Percentiles rank a stretch among this genome's conserved stretches.
These are phyloP conservation scores for Ceratina australensis DNA, from an alignment of 1,140 invertebrate genomes.

Conservation along the genomic window DNA sequence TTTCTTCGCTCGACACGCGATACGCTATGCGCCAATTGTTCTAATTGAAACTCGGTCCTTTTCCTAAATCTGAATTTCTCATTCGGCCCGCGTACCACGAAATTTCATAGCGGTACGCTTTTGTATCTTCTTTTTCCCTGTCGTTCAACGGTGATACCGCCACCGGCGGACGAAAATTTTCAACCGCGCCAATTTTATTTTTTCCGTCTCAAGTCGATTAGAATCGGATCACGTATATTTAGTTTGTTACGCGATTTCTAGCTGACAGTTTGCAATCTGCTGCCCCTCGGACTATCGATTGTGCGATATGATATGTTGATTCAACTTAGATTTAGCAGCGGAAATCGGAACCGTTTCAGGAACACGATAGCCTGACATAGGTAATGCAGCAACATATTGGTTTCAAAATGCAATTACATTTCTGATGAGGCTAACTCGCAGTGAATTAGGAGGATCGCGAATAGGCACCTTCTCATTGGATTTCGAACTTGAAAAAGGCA, in stretches of 20 bases:
- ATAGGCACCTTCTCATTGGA: no score
- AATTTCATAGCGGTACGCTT: background rate
- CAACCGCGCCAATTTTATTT: background rate
- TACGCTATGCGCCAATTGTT: background rate
- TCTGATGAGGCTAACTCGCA: background rate
- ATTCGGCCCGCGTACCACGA: background rate
- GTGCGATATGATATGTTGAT: background rate
- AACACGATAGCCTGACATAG: constrained; percentile 3
- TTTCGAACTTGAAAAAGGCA: no score
- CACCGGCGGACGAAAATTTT: background rate
- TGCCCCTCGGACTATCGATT: no score
- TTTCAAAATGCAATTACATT: constrained; percentile 5
- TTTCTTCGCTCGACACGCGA: no score
- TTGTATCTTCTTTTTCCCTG: background rate
- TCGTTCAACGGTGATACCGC: no score
- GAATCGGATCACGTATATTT: no score
- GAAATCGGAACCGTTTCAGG: constrained; percentile 2
- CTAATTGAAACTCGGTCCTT: background rate
- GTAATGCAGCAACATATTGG: constrained; percentile 1
- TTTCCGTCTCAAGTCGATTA: no score
- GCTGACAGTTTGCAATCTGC: no score
- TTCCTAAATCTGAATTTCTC: background rate
- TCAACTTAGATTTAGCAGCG: background rate
- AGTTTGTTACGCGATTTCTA: no score
- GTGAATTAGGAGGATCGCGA: background rate